Conservation (phyloP, 2,797 vertebrate species). For the Sparus aurata region DNA sequence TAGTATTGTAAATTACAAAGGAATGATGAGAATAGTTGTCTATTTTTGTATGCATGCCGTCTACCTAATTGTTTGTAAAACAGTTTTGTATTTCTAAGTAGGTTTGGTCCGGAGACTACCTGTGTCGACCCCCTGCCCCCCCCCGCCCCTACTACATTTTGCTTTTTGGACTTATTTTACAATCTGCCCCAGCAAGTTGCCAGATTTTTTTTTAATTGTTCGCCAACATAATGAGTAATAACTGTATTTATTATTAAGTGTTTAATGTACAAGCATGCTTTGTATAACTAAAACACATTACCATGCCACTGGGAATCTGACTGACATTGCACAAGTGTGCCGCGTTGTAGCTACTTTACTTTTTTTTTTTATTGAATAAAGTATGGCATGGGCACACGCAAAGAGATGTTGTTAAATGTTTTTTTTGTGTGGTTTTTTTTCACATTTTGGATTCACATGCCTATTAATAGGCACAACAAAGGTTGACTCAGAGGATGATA, state of each 20-base stretch:
- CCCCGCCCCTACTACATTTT: constrained; percentile 49
- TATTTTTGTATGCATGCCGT: constrained; percentile 91
- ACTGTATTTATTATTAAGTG: constrained; percentile 84
- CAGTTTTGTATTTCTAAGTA: constrained; percentile 83
- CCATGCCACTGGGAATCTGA: constrained; percentile 66
- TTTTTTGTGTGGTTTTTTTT: constrained; percentile 16
- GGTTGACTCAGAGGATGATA: constrained; percentile 13
- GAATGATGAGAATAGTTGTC: constrained; percentile 83
- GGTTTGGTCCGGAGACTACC: constrained; percentile 70
- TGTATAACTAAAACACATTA: constrained; percentile 77
- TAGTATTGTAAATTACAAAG: constrained; percentile 80
- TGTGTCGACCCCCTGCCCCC: constrained; percentile 52
- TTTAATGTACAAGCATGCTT: constrained; percentile 84
- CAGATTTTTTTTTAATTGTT: constrained; percentile 54
- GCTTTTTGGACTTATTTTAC: constrained; percentile 79
- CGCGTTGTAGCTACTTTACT: constrained; percentile 76
- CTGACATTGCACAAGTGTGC: constrained; percentile 77
- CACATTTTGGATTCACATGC: background rate
- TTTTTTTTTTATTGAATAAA: constrained; percentile 81
- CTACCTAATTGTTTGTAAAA: constrained; percentile 84
- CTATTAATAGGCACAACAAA: constrained; percentile 23
- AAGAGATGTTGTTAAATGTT: constrained; percentile 1
- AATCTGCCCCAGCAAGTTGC: constrained; percentile 43
- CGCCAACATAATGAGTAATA: constrained; percentile 56
- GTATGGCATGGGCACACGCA: constrained; percentile 66